Conservation (phyloP, 2,888 invertebrate genomes). For the Ochropacha duplaris region DNA sequence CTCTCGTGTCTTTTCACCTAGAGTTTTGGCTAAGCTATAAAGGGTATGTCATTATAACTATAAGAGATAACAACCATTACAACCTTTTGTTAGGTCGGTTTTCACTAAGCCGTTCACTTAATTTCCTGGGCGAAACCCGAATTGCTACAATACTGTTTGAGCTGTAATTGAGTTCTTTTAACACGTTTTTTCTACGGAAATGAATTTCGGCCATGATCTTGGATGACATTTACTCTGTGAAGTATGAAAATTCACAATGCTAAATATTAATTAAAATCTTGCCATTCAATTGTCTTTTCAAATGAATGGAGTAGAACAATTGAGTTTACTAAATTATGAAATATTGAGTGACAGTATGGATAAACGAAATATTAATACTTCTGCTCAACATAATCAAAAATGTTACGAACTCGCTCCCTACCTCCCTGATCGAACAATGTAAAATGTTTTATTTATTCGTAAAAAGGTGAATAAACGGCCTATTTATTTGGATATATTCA, state of each 20-base stretch:
- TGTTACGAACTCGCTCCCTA: neutral
- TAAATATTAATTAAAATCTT: neutral
- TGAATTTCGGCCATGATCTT: conserved; percentile 38
- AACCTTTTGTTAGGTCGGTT: conserved; percentile 60
- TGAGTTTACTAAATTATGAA: neutral
- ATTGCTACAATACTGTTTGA: conserved; percentile 76
- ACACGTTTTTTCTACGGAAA: conserved; percentile 72
- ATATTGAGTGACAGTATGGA: neutral
- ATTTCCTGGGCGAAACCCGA: conserved; percentile 75
- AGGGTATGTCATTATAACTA: conserved; percentile 69
- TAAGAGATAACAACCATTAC: conserved; percentile 72
- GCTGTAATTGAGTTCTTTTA: conserved; percentile 77
- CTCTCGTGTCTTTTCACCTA: conserved; percentile 62
- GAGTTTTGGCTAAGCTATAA: conserved; percentile 47
- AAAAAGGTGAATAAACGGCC: conserved; percentile 18
- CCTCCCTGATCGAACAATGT: conserved; percentile 12
- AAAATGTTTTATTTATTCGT: conserved; percentile 18
- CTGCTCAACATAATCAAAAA: neutral
- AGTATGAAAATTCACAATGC: neutral
- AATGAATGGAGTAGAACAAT: neutral
- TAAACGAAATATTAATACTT: neutral
- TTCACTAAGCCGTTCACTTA: conserved; percentile 74
- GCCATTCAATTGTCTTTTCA: neutral
- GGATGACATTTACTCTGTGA: conserved; percentile 13
- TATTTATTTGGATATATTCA: conserved; percentile 21